Base-by-base conservation (phyloP, 2,797 vertebrate species). In the Thaleichthys pacificus region DNA sequence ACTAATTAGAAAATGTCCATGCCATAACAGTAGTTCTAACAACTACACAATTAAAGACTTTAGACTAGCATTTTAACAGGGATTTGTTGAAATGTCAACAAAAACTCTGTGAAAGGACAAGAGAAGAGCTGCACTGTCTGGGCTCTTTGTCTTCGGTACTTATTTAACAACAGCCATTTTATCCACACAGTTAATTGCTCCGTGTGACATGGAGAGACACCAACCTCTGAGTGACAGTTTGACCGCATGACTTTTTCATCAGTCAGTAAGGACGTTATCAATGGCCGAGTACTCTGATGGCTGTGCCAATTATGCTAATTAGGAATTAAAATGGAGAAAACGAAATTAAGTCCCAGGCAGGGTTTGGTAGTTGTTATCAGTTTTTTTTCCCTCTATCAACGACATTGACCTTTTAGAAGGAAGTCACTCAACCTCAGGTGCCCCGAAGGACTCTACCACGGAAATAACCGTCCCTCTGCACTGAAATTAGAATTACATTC, bases 251-350 rank as follows among this genome's bases (percentile, higher is more conserved):
- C 47, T 66, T 67, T 60, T 51, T 24, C 42, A 17, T 26, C 47
- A 51, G 38, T 49, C 64, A 47, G 64, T 21, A 24, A 47, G 21
- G 38, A 47, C 21, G 57, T 66, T 49, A 47, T 49, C 64, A 24
- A 15, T 47, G 38, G 12, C 64, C 9, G 4, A 21, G 21, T 49
- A 24, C 19, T 56, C 51, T 49, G 22, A 51, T 22, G 62, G 12
- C 42, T 28, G 21, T 28, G 47, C 65, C 65, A 51, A 67, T 8
- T 54, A 67, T 67, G 42, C 22, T 54, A 67, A 67, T 67, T 28
- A n/a, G 47, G 24, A 67, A 67, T 14, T 5, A 26, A 28, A 54
- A 51, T 49, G 22, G 51, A 7, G 28, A 51, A 28, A 67, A 67
- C 6, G 22, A 24, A 67, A 67, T 67, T 38, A 67, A 51, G 35